Evolutionary conservation across 92 coral and sea anemone species (phyloP).

Genomic region (Virgularia gustaviana): DNA sequence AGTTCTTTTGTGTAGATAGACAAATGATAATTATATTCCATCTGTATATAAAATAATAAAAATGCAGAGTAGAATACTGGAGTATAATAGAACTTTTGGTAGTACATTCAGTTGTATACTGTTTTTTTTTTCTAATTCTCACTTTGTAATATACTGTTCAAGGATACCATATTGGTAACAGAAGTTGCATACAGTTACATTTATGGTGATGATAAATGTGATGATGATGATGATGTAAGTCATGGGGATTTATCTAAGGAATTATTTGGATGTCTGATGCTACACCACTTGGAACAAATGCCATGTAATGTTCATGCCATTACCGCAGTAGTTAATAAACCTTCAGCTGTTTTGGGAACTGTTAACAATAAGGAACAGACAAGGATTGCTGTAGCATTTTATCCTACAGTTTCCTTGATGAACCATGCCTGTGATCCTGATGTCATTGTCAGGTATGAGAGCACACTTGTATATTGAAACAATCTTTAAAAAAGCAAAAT

Average conservation of each 20-base stretch:
- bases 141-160: too few species aligned
- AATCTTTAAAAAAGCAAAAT: too few species aligned
- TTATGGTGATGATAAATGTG: too few species aligned
- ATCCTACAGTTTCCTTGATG: constrained; percentile 86
- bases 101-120: neutral
- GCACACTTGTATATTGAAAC: too few species aligned
- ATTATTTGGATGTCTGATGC: constrained; percentile 71
- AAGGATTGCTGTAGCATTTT: constrained; percentile 81
- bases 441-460: constrained; percentile 92
- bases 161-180: constrained; percentile 20
- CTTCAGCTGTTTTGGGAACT: constrained; percentile 31
- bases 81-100: neutral
- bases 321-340: constrained; percentile 67
- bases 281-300: constrained; percentile 90
- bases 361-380: constrained; percentile 76
- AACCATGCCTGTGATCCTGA: constrained; percentile 99
- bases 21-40: too few species aligned
- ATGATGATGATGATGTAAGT: too few species aligned
- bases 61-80: too few species aligned
- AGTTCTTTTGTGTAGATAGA: too few species aligned
- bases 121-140: neutral
- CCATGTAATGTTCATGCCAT: constrained; percentile 94
- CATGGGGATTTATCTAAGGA: too few species aligned
- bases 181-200: constrained; percentile 8
- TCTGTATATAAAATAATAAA: too few species aligned